Conservation (phyloP, 2,797 vertebrate species). For the Myotis findleyi region DNA sequence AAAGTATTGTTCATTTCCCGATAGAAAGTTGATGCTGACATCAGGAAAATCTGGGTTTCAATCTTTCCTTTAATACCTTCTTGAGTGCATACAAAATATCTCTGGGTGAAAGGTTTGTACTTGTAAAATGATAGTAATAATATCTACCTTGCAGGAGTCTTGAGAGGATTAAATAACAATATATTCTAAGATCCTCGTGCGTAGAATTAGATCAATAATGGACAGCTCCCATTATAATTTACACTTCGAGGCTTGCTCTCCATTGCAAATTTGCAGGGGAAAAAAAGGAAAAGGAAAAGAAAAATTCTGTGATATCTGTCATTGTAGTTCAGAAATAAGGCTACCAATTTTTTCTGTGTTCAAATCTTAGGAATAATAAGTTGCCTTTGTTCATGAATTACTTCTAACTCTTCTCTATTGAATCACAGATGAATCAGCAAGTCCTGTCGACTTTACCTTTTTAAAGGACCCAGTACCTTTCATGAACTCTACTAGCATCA, state of each 20-base stretch:
- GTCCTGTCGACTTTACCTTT: background rate
- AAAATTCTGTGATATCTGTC: background rate
- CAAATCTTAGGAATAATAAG: background rate
- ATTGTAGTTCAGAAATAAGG: background rate
- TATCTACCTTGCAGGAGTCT: background rate
- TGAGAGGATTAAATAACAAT: background rate
- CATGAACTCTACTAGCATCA: background rate
- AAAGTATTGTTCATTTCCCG: background rate
- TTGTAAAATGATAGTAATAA: conserved; percentile 17
- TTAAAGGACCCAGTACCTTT: background rate
- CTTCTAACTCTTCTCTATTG: background rate
- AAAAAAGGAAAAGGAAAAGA: background rate
- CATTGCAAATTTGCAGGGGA: background rate
- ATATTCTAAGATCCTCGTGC: background rate
- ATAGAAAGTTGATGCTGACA: background rate
- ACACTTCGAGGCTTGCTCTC: background rate
- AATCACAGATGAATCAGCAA: background rate
- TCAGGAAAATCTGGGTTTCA: conserved; percentile 13
- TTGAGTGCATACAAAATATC: background rate
- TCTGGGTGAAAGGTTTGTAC: background rate
- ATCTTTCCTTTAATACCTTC: conserved; percentile 2
- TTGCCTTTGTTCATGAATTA: background rate
- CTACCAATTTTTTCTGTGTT: background rate
- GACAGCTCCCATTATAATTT: background rate
- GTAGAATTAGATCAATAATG: background rate